These are phyloP conservation scores for Cryptops parisi DNA, from an alignment of 2,888 invertebrate species.

Conservation along the genomic window DNA sequence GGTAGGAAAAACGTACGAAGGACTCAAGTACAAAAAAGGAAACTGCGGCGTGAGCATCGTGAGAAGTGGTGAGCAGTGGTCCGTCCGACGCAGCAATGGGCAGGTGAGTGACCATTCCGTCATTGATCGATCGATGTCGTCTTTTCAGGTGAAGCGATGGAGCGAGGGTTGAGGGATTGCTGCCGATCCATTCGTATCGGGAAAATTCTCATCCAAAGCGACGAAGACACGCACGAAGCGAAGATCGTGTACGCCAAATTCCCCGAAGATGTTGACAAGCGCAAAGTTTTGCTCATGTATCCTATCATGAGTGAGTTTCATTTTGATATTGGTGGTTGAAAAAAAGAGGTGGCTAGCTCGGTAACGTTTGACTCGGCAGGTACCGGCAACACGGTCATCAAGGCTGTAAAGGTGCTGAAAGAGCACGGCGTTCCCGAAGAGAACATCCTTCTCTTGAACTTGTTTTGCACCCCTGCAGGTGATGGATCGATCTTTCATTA, in stretches of 20 bases:
- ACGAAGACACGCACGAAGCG: constrained; percentile 91
- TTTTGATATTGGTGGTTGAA: constrained; percentile 4
- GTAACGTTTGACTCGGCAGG: constrained; percentile 31
- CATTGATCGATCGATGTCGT: no score
- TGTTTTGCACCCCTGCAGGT: constrained; percentile 79
- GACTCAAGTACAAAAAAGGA: constrained; percentile 87
- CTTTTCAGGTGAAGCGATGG: constrained; percentile 92
- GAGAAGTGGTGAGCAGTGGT: constrained; percentile 41
- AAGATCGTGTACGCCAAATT: constrained; percentile 92
- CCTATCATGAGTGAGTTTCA: constrained; percentile 78
- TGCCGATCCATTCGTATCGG: constrained; percentile 97
- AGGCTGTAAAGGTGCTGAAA: constrained; percentile 84
- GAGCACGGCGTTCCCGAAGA: constrained; percentile 89
- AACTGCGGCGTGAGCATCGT: constrained; percentile 99
- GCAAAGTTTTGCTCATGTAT: constrained; percentile 89
- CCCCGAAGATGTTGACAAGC: constrained; percentile 79
- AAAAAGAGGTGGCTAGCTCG: background rate
- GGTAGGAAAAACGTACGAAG: constrained; percentile 66
- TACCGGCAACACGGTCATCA: constrained; percentile 88
- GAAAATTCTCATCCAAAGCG: constrained; percentile 93
- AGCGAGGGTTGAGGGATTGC: constrained; percentile 66
- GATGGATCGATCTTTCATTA: no score
- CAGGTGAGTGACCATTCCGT: no score
- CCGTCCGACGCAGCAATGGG: no score
- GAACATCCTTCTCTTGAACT: constrained; percentile 89